Evolutionary conservation across 2,797 vertebrate genomes (phyloP), one percentile per base, ranked within the genome.

Genomic region (Allobates femoralis): DNA sequence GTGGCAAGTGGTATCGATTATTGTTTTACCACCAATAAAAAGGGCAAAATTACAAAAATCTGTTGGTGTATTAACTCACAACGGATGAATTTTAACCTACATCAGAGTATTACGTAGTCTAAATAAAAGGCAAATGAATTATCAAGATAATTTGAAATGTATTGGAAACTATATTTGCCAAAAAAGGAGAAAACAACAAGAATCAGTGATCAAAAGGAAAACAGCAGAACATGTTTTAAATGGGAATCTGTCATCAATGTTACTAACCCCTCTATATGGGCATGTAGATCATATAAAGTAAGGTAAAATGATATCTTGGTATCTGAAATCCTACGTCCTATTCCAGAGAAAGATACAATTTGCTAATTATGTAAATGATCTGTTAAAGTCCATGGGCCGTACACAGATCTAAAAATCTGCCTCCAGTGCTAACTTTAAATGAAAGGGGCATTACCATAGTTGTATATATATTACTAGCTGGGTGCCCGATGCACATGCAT

Each of bases 21-120:
- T 15, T 50, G 5, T 74, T 74, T 74, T 50, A 74, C 41, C 69
- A 50, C 69, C 69, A 74, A 74, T 74, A 34, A 69, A 74, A 74
- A 74, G 19, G 14, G 37, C 11, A 50, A 46, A 4, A 46, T 41
- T 41, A 37, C 32, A 34, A 41, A 71, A 71, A 41, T 10, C 67
- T 41, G 6, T 32, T 34, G 34, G 19, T 71, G 67, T 41, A 71
- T 23, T 41, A 71, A 41, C 34, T n/a, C 67, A 41, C 41, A 71
- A 71, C 30, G 21, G 26, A 32, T 66, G 32, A 18, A 32, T 32
- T 66, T 21, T 41, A 23, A 71, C 67, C 67, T 41, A 71, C 32
- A 41, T 71, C 67, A 41, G 18, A 37, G 67, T 71, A 37, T 64
- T 64, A 64, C 23, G 3, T 12, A 41, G n/a, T 71, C 18, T 21